phyloP scores from a whole-genome alignment of 2,113 vertebrate genomes.

The Turnix velox region DNA sequence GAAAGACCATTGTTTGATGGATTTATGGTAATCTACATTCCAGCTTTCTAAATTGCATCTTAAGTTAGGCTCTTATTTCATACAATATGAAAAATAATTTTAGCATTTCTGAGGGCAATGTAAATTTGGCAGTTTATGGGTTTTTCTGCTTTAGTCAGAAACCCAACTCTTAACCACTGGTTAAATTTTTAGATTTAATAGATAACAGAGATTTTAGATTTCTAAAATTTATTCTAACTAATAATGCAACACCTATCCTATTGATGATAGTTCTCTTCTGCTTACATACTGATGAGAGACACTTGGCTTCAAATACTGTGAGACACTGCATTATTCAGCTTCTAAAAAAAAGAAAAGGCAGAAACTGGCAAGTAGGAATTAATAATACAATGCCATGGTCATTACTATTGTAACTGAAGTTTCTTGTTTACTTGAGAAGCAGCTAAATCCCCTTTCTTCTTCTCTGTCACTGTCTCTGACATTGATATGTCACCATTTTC shows the following conservation, averaged over 20 bases:
- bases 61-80: not conserved
- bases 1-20: not conserved
- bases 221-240: not conserved
- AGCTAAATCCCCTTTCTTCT: not conserved
- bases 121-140: not conserved
- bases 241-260: not conserved
- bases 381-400: not conserved
- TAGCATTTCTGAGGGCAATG: not conserved
- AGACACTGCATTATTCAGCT: not conserved
- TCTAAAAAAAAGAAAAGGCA: not conserved
- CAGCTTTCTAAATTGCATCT: not conserved
- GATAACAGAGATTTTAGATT: not conserved
- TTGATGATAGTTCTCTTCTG: not conserved
- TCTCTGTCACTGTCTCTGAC: not conserved
- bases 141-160: not conserved
- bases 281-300: not conserved
- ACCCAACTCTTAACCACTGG: not conserved
- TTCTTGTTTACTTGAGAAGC: not conserved
- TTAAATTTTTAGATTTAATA: not conserved
- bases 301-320: not conserved
- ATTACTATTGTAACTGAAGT: not conserved
- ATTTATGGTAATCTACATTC: not conserved
- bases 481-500: not conserved
- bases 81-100: not conserved
- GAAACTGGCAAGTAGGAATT: not conserved